Percentiles rank a stretch among this genome's conserved stretches.
Conservation (phyloP, 2,888 invertebrate genomes). For the Synanthedon tipuliformis region DNA sequence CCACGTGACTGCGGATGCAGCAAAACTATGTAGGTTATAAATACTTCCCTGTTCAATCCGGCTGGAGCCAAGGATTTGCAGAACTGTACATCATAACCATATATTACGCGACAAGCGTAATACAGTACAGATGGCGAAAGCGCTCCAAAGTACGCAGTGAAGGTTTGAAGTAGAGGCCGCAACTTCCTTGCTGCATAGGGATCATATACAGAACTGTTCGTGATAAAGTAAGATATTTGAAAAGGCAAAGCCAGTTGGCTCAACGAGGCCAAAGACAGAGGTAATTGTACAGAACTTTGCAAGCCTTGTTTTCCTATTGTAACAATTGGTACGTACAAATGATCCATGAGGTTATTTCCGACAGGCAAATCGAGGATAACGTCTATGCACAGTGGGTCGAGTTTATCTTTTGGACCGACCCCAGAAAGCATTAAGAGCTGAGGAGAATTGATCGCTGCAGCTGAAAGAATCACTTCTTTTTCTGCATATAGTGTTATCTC, state of each 20-base stretch:
- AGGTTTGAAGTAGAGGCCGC: not conserved
- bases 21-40: constrained; percentile 4
- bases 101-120: constrained; percentile 1
- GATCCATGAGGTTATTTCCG: constrained; percentile 6
- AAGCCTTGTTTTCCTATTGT: constrained; percentile 19
- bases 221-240: not conserved
- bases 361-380: constrained; percentile 4
- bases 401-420: constrained; percentile 4
- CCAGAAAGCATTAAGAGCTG: constrained; percentile 7
- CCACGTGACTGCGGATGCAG: constrained; percentile 6
- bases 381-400: constrained; percentile 2
- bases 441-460: constrained; percentile 5
- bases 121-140: constrained; percentile 1
- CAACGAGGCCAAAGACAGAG: not conserved
- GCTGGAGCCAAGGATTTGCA: constrained; percentile 2
- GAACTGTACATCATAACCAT: not conserved
- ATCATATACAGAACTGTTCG: not conserved
- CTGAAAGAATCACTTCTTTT: constrained; percentile 6
- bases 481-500: constrained; percentile 1
- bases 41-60: not conserved
- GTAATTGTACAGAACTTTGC: constrained; percentile 11
- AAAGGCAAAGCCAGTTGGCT: not conserved
- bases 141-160: not conserved
- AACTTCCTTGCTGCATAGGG: not conserved
- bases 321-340: constrained; percentile 4